A percentile compares a stretch with the other conserved stretches of the same genome.
These are phyloP conservation scores for Sipha maydis DNA, from an alignment of 2,888 invertebrate species.

Conservation along the genomic window DNA sequence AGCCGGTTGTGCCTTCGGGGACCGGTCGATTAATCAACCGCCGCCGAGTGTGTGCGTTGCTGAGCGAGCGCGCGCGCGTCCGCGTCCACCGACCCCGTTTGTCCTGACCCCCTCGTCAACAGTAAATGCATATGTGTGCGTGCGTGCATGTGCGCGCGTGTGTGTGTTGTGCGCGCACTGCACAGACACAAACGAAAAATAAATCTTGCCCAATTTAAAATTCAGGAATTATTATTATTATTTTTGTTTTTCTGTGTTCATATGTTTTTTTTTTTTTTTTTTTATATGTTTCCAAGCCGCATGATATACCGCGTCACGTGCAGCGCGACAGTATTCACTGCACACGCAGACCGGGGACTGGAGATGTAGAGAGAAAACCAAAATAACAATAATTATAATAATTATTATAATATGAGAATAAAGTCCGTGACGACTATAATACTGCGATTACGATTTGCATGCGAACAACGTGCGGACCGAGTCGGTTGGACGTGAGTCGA, in stretches of 20 bases:
- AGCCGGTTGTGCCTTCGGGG: slow-evolving; percentile 55
- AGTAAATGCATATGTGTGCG: background rate
- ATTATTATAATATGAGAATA: background rate
- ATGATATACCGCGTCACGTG: background rate
- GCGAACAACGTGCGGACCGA: slow-evolving; percentile 30
- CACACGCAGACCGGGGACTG: too few species aligned
- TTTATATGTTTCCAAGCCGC: background rate
- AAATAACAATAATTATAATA: background rate
- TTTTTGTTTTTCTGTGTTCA: slow-evolving; percentile 20
- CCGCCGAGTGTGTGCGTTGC: background rate
- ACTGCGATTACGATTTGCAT: background rate
- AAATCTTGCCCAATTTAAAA: slow-evolving; percentile 42
- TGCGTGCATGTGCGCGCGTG: background rate
- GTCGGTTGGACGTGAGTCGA: background rate
- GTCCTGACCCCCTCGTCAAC: background rate
- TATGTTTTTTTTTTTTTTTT: background rate
- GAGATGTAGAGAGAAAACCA: background rate
- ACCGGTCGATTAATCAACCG: slow-evolving; percentile 62
- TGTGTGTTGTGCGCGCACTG: background rate
- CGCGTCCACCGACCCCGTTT: background rate
- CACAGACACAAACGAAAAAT: slow-evolving; percentile 34
- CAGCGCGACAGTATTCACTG: background rate
- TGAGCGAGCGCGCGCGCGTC: slow-evolving; percentile 23
- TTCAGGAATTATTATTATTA: slow-evolving; percentile 40
- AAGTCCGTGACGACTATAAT: background rate